These are phyloP conservation scores for Habroteleia sp. DNA, from an alignment of 2,888 invertebrate genomes.

Conservation along the genomic window DNA sequence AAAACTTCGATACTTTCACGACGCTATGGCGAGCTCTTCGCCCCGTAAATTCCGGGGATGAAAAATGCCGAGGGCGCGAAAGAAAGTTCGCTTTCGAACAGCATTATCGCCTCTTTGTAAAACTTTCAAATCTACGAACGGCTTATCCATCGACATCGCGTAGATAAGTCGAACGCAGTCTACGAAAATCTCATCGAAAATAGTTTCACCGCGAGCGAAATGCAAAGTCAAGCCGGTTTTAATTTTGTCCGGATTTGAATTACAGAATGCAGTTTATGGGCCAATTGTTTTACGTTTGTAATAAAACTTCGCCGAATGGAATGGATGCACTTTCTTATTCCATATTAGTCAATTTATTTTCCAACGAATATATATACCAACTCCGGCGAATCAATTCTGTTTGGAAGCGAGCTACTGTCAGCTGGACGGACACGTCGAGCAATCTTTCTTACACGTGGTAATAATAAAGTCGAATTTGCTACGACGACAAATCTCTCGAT, in stretches of 20 bases:
- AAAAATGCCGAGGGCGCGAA: constrained; percentile 61
- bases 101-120: constrained; percentile 62
- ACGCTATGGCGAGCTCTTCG: constrained; percentile 28
- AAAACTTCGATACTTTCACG: constrained; percentile 59
- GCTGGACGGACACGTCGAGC: constrained; percentile 5
- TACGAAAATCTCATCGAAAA: constrained; percentile 40
- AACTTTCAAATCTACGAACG: constrained; percentile 63
- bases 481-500: neutral
- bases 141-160: constrained; percentile 55
- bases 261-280: constrained; percentile 22
- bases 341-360: constrained; percentile 31
- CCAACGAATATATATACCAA: neutral
- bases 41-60: constrained; percentile 52
- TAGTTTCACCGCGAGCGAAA: constrained; percentile 16
- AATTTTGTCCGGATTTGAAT: constrained; percentile 36
- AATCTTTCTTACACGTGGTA: constrained; percentile 9
- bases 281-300: too few relatives aligned
- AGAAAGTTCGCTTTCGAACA: constrained; percentile 56
- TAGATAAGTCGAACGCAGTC: constrained; percentile 34
- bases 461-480: constrained; percentile 5
- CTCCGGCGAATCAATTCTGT: neutral
- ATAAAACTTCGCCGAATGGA: constrained; percentile 22
- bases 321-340: constrained; percentile 19
- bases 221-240: constrained; percentile 31
- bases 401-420: constrained; percentile 4